Base-by-base conservation (phyloP, 2,888 invertebrate species). In the Hypomecis atomaria region DNA sequence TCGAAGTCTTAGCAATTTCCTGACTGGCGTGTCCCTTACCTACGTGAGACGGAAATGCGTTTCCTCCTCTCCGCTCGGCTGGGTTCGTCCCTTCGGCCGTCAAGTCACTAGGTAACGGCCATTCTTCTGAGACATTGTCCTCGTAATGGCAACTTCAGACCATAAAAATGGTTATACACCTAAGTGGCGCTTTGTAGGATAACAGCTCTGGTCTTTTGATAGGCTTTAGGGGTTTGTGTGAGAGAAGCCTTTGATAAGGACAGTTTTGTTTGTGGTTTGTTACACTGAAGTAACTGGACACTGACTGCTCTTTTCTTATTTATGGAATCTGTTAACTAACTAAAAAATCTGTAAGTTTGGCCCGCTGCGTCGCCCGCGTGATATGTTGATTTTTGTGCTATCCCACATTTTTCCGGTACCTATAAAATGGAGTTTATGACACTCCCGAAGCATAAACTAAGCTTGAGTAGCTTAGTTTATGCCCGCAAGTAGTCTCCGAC, bases 1-100 rank as follows among this genome's bases (percentile, higher is more conserved):
- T 59, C 59, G 63, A 64, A 65, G 56, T 67, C 59, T 73, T 66
- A 65, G 66, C 59, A 69, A 73, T 77, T 75, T 77, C 75, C 78
- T 76, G 76, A 60, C 66, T 72, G 71, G 67, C 73, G 73, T 73
- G 74, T 78, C 76, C 74, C 72, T 69, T 66, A n/a, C n/a, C n/a
- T n/a, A 73, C 76, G 74, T 78, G 75, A 76, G 79, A 83, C 86
- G 88, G 88, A 90, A 88, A 82, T 84, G 71, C 83, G 84, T 82
- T 87, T 85, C 85, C 84, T 88, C 80, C 76, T 81, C 77, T 86
- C 84, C 85, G 82, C 81, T 82, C 73, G 76, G 80, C 69, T 86
- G 85, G 70, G 66, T 81, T 71, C 75, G 74, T 75, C 76, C 78
- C 79, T 77, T 77, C 65, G 72, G 52, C 56, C 58, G 76, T 78